Evolutionary conservation across 2,888 invertebrate genomes (phyloP), one percentile per base, ranked within the genome.

Genomic region (Zeuzera pyrina): DNA sequence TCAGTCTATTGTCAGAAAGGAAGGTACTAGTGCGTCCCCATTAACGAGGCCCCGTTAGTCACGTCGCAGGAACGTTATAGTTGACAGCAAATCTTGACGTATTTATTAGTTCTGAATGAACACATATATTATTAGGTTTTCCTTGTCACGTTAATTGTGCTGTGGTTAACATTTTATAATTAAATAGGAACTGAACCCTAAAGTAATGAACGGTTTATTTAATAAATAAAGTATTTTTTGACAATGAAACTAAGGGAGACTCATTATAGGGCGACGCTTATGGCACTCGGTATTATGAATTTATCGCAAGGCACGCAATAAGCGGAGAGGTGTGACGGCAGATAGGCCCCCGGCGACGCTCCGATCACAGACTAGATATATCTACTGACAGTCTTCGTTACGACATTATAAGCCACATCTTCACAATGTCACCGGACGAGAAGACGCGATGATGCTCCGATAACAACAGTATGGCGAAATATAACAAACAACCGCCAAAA

Each of bases 1-100:
- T 83, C 81, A 83, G 81, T 83, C 81, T 83, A 83, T 81, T 81
- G 81, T 79, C 71, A 73, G 66, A 78, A 77, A 78, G 76, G 79
- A 79, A 77, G 74, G 77, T 76, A 68, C 58, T 57, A 44, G 55
- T 52, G 58, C 47, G 61, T 53, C 60, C 52, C 52, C 62, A 45
- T 51, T 52, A 55, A 64, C 72, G 64, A 70, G 67, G 52, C 61
- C 58, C 63, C 40, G 51, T 67, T 64, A 63, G 58, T 65, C 60
- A 64, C 45, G 27, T 42, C 35, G 39, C 43, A 42, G 43, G 43
- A 51, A 43, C 43, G n/a, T n/a, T n/a, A n/a, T n/a, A n/a, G 49
- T 42, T 49, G 37, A 39, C 36, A 39, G n/a, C 47, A 38, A 34
- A 36, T 37, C 33, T 37, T 56, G 55, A 59, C 44, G 56, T 50